Conservation (phyloP, 2,888 invertebrate species). For the Dasypogon diadema region DNA sequence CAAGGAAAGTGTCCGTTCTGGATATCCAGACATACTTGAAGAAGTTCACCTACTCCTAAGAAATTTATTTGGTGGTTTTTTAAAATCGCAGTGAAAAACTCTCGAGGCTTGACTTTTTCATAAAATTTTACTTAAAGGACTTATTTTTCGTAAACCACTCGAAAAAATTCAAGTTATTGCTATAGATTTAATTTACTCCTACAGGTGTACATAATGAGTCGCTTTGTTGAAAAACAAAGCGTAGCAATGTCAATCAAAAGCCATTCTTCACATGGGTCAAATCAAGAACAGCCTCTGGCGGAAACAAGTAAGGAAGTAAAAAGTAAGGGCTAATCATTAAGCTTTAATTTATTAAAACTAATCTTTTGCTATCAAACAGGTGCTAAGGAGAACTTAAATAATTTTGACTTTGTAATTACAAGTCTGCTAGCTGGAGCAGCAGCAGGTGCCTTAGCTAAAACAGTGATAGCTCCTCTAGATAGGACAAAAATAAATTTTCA, state of each 20-base stretch:
- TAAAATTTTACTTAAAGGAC: too few relatives aligned
- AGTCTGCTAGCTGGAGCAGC: conserved; percentile 91
- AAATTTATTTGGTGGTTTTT: too few relatives aligned
- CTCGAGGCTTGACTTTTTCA: too few relatives aligned
- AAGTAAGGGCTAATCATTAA: background rate
- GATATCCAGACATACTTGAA: too few relatives aligned
- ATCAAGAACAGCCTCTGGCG: background rate
- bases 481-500: conserved; percentile 99
- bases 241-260: conserved; percentile 67
- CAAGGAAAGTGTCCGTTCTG: too few relatives aligned
- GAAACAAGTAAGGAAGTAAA: background rate
- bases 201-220: conserved; percentile 65
- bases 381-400: conserved; percentile 63
- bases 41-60: too few relatives aligned
- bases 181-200: too few relatives aligned
- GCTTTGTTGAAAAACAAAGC: conserved; percentile 66
- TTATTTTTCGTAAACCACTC: too few relatives aligned
- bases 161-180: too few relatives aligned
- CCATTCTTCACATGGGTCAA: background rate
- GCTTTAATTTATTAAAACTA: background rate
- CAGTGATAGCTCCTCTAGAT: conserved; percentile 96
- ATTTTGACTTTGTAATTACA: conserved; percentile 77
- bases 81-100: too few relatives aligned
- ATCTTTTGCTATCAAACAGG: background rate
- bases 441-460: conserved; percentile 96